phyloP scores from a whole-genome alignment of 2,888 invertebrate species.

The Lottia scabra region DNA sequence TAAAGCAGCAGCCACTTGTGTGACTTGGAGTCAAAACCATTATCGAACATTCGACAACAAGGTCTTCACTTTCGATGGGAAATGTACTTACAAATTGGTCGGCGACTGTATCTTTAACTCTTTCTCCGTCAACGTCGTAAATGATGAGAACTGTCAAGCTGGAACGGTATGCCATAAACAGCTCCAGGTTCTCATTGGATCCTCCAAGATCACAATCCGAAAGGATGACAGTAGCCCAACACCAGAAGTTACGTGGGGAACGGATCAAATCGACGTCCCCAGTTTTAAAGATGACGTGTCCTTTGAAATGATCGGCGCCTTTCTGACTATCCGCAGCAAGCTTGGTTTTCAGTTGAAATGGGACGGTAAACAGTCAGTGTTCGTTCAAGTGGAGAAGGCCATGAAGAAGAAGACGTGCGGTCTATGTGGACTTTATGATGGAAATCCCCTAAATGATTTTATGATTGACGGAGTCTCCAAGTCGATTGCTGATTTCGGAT shows the following conservation, averaged over 20 bases:
- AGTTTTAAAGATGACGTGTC: conserved; percentile 75
- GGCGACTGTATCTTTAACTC: conserved; percentile 77
- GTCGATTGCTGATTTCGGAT: conserved; percentile 48
- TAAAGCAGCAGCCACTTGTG: conserved; percentile 75
- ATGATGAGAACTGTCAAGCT: conserved; percentile 72
- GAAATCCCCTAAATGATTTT: conserved; percentile 79
- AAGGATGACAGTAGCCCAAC: conserved; percentile 42
- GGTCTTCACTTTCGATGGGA: conserved; percentile 78
- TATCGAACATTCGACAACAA: conserved; percentile 88
- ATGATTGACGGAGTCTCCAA: conserved; percentile 69
- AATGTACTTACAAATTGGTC: conserved; percentile 80
- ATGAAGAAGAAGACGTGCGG: conserved; percentile 86
- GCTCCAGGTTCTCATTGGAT: conserved; percentile 79
- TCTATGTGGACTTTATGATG: conserved; percentile 84
- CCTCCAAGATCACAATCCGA: conserved; percentile 70
- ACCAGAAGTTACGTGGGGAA: conserved; percentile 46
- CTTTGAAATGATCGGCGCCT: conserved; percentile 79
- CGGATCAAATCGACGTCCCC: conserved; percentile 40
- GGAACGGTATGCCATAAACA: conserved; percentile 71
- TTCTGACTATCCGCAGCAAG: conserved; percentile 79
- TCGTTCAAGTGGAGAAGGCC: conserved; percentile 47
- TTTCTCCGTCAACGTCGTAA: conserved; percentile 77
- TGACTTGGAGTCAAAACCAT: conserved; percentile 85
- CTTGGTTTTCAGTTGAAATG: conserved; percentile 78
- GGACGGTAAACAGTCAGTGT: conserved; percentile 75